These are phyloP conservation scores for Ctenoplectra terminalis DNA, from an alignment of 1,140 invertebrate species.

Conservation along the genomic window DNA sequence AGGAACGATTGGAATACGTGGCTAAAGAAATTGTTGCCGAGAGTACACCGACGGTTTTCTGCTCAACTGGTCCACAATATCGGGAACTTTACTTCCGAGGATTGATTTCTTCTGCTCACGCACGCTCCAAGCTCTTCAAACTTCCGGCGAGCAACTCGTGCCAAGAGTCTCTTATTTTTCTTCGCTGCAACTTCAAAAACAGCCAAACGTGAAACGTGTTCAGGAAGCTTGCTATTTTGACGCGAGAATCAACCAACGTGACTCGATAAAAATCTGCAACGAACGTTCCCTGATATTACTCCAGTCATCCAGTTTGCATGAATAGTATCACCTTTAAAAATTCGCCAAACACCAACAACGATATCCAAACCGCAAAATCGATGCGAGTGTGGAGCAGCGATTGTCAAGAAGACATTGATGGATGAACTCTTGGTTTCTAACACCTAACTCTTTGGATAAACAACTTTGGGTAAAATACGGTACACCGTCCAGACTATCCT, in stretches of 20 bases:
- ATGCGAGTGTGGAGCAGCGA: neutral
- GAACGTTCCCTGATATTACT: neutral
- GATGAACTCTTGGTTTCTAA: neutral
- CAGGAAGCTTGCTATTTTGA: conserved; percentile 6
- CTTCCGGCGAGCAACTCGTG: conserved; percentile 32
- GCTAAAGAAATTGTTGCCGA: neutral
- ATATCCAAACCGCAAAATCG: conserved; percentile 11
- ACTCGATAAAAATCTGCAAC: neutral
- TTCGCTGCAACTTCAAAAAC: conserved; percentile 30
- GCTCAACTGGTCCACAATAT: neutral
- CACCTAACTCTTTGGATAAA: neutral
- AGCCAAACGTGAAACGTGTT: conserved; percentile 36
- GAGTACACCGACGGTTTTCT: neutral
- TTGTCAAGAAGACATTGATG: neutral
- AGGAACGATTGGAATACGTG: conserved; percentile 1
- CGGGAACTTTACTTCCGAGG: neutral
- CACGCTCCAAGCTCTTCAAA: conserved; percentile 32
- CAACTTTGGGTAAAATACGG: neutral
- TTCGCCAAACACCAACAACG: neutral
- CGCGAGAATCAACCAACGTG: neutral
- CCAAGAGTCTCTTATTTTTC: conserved; percentile 37
- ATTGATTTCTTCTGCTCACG: conserved; percentile 48
- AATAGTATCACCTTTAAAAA: neutral
- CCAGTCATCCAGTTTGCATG: too few relatives aligned
- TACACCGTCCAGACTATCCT: too few relatives aligned